phyloP scores from a whole-genome alignment of 2,113 vertebrate species.

The Odobenus rosmarus region DNA sequence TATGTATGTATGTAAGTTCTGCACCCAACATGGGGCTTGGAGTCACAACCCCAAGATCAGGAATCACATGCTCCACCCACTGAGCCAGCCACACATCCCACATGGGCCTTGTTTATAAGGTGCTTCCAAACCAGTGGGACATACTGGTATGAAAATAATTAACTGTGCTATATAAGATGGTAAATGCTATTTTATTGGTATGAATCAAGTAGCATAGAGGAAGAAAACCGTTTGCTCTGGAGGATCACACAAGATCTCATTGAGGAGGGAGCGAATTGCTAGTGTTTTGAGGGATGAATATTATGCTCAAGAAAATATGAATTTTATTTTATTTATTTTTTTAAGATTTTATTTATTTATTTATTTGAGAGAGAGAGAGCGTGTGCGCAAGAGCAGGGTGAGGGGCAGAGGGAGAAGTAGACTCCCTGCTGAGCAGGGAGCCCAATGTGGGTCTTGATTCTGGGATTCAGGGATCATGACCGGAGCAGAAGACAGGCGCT shows the following conservation, averaged over 20 bases:
- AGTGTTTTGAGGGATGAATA: background rate
- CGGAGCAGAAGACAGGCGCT: background rate
- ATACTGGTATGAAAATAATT: constrained; percentile 19
- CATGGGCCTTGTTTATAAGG: background rate
- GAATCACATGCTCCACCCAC: background rate
- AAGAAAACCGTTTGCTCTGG: background rate
- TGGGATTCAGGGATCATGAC: too few species aligned
- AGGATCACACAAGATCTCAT: constrained; percentile 5
- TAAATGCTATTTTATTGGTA: constrained; percentile 7
- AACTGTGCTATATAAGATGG: background rate
- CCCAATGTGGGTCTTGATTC: too few species aligned
- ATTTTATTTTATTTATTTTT: background rate
- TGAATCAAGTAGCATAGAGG: background rate
- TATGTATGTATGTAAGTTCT: background rate
- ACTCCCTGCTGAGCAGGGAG: background rate
- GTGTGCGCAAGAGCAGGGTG: background rate
- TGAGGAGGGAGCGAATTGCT: background rate
- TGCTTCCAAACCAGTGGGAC: background rate
- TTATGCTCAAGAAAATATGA: background rate
- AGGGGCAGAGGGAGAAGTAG: background rate
- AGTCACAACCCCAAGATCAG: background rate
- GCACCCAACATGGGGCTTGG: background rate
- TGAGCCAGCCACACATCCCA: background rate
- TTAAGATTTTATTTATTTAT: background rate
- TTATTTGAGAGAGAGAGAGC: background rate